Percentiles rank a stretch among this genome's conserved stretches.
These are phyloP conservation scores for Limnephilus lunatus DNA, from an alignment of 2,888 invertebrate species.

Conservation along the genomic window DNA sequence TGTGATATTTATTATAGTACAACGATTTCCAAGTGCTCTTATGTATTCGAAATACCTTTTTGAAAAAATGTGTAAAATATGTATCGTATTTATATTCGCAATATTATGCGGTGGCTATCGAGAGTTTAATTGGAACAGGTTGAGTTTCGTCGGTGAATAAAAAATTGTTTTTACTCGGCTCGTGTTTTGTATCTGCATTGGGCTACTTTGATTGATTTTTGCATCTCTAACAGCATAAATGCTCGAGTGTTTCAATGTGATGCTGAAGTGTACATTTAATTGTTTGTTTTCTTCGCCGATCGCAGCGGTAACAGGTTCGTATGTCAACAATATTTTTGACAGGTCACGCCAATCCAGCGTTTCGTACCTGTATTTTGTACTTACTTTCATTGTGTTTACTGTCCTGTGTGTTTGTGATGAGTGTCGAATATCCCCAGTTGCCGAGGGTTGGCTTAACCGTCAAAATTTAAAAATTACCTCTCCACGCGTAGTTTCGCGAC, in stretches of 20 bases:
- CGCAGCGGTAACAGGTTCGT: slow-evolving; percentile 64
- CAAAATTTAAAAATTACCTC: slow-evolving; percentile 6
- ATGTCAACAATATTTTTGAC: slow-evolving; percentile 64
- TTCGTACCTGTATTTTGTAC: slow-evolving; percentile 15
- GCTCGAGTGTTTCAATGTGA: slow-evolving; percentile 56
- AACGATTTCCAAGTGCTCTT: slow-evolving; percentile 58
- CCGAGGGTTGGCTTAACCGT: slow-evolving; percentile 25
- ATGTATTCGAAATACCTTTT: slow-evolving; percentile 30
- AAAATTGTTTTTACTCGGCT: slow-evolving; percentile 58
- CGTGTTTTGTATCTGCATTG: slow-evolving; percentile 50
- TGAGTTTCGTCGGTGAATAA: slow-evolving; percentile 61
- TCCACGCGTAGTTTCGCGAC: slow-evolving; percentile 16
- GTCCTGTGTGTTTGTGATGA: neutral
- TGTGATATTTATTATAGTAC: slow-evolving; percentile 39
- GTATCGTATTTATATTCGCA: slow-evolving; percentile 52
- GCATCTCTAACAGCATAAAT: slow-evolving; percentile 31
- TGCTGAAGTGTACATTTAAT: slow-evolving; percentile 56
- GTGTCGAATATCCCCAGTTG: neutral
- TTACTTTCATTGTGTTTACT: neutral
- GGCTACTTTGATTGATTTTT: slow-evolving; percentile 51
- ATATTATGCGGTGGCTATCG: slow-evolving; percentile 55
- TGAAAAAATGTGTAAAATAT: slow-evolving; percentile 49
- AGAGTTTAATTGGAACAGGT: slow-evolving; percentile 62
- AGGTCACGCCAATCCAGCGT: slow-evolving; percentile 53
- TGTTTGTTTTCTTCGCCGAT: slow-evolving; percentile 51